Conservation (phyloP, 2,113 vertebrate species). For the Tor tambroides region DNA sequence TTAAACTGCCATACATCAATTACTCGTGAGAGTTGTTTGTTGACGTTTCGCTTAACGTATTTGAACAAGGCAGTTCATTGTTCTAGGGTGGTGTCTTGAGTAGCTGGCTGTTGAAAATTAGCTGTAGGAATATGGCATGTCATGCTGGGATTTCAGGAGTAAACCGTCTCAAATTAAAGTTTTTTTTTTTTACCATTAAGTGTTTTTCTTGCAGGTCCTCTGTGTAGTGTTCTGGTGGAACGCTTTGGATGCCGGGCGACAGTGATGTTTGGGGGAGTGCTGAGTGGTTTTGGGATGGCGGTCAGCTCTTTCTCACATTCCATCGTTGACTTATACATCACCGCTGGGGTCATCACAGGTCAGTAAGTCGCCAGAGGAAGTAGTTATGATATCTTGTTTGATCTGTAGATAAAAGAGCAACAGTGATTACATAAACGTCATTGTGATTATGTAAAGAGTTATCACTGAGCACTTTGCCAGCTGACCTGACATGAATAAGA, state of each 20-base stretch:
- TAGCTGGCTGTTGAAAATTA: neutral
- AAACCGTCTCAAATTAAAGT: slow-evolving; percentile 7
- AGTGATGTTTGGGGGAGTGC: slow-evolving; percentile 86
- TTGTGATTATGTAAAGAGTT: neutral
- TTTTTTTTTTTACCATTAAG: slow-evolving; percentile 53
- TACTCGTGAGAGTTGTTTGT: neutral
- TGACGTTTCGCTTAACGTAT: neutral
- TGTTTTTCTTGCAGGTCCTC: slow-evolving; percentile 80
- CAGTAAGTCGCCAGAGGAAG: slow-evolving; percentile 49
- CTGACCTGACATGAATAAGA: neutral
- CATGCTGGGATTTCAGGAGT: neutral
- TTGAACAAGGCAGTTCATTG: neutral
- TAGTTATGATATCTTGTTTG: neutral
- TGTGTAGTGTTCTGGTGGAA: slow-evolving; percentile 89
- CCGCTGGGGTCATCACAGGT: slow-evolving; percentile 88
- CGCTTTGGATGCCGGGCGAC: slow-evolving; percentile 83
- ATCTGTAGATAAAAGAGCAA: neutral
- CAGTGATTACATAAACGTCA: neutral
- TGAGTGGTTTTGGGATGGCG: slow-evolving; percentile 89
- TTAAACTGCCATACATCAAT: neutral
- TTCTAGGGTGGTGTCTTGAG: neutral
- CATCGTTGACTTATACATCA: slow-evolving; percentile 86
- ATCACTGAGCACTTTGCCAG: neutral
- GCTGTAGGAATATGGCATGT: slow-evolving; percentile 4
- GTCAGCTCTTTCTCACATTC: slow-evolving; percentile 84